Conservation (phyloP, 2,797 vertebrate species). For the Lagorchestes hirsutus region DNA sequence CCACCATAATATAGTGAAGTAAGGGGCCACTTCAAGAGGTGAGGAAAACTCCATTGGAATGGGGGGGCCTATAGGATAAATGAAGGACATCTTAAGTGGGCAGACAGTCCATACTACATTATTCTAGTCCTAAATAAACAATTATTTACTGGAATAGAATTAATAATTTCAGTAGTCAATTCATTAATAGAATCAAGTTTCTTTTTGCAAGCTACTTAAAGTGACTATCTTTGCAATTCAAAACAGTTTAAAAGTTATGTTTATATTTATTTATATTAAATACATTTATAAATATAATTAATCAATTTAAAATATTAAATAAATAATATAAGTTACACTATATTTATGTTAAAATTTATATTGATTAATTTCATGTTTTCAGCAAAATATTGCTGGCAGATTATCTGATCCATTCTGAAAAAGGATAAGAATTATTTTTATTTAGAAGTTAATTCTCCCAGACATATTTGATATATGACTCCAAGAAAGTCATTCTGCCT, state of each 20-base stretch:
- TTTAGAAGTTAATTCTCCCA: conserved; percentile 22
- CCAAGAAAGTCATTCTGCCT: background rate
- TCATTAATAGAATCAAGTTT: background rate
- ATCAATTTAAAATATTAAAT: too few relatives aligned
- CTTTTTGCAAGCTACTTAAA: background rate
- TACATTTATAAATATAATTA: too few relatives aligned
- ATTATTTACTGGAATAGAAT: background rate
- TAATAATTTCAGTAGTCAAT: background rate
- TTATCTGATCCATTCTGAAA: background rate
- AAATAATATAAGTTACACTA: too few relatives aligned
- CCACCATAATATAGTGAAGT: background rate
- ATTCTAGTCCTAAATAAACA: background rate
- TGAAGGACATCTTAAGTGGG: background rate
- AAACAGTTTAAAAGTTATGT: background rate
- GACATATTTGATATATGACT: conserved; percentile 2
- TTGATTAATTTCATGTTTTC: background rate
- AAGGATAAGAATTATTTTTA: conserved; percentile 30
- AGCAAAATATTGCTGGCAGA: background rate
- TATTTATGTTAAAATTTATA: too few relatives aligned
- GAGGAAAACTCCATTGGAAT: background rate
- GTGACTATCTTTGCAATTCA: background rate
- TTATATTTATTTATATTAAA: too few relatives aligned
- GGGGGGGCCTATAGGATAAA: background rate
- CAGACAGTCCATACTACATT: background rate
- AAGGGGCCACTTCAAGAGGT: background rate